Percentiles rank a stretch among this genome's conserved stretches.
phyloP scores from a whole-genome alignment of 1,140 invertebrate species.

The Acyrthosiphon pisum region DNA sequence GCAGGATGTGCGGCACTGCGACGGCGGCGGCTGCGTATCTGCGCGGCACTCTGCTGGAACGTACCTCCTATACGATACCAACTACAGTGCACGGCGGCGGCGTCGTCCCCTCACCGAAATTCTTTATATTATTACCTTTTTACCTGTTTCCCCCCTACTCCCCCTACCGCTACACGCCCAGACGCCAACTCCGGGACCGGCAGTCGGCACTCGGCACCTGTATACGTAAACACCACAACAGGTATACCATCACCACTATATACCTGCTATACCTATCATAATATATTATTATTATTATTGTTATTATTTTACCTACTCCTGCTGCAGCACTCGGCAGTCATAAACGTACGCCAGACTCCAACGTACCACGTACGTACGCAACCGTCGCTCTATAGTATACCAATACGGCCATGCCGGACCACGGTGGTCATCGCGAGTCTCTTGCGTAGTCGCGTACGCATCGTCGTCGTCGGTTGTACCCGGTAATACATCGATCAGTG shows the following conservation, averaged over 20 bases:
- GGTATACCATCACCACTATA: background rate
- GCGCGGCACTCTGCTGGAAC: background rate
- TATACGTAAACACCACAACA: background rate
- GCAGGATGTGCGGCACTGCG: background rate
- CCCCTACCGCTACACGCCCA: background rate
- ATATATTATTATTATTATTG: conserved; percentile 2
- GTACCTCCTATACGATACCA: background rate
- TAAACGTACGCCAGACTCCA: background rate
- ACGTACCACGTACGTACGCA: background rate
- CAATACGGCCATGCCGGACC: background rate
- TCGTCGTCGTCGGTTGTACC: background rate
- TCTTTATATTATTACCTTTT: conserved; percentile 33
- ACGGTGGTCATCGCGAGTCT: background rate
- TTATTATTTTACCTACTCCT: background rate
- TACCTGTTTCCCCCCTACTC: conserved; percentile 7
- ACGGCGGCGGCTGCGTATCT: background rate
- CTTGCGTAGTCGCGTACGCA: background rate
- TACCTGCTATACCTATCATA: background rate
- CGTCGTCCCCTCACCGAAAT: conserved; percentile 37
- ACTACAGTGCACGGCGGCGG: background rate
- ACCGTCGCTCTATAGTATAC: background rate
- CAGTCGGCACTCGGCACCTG: background rate
- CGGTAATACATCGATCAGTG: background rate
- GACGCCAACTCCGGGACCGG: background rate
- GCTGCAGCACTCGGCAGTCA: background rate